A percentile compares a stretch with the other conserved stretches of the same genome.
Evolutionary conservation across 1,140 invertebrate genomes (phyloP).

Genomic region (Zaprionus camerounensis): DNA sequence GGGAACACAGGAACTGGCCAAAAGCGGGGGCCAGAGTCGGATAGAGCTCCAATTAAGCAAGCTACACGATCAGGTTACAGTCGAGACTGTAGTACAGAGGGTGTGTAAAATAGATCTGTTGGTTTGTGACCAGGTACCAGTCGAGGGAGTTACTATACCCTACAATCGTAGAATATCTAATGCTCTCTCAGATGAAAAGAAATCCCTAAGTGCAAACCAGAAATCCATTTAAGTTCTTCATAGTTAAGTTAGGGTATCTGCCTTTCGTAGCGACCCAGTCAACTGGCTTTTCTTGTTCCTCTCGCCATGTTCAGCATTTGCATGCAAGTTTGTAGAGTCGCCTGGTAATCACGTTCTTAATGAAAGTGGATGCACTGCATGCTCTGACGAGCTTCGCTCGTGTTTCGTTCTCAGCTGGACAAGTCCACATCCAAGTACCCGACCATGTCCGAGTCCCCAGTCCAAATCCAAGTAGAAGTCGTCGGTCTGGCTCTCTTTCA

Average conservation of each 20-base stretch:
- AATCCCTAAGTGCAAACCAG: not conserved
- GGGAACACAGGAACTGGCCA: slow-evolving; percentile 39
- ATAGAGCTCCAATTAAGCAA: slow-evolving; percentile 66
- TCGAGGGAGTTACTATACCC: too few species aligned
- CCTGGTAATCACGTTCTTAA: slow-evolving; percentile 80
- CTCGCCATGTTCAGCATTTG: slow-evolving; percentile 57
- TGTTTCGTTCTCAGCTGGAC: slow-evolving; percentile 19
- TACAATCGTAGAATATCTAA: not conserved
- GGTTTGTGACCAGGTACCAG: too few species aligned
- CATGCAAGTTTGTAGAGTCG: slow-evolving; percentile 59
- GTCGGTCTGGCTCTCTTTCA: slow-evolving; percentile 52
- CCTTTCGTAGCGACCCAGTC: not conserved
- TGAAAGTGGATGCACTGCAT: slow-evolving; percentile 68
- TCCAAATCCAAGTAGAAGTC: not conserved
- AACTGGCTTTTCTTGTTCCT: slow-evolving; percentile 12
- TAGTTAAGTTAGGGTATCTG: slow-evolving; percentile 14
- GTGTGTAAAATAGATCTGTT: too few species aligned
- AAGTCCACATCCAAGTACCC: not conserved
- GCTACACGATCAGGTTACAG: slow-evolving; percentile 34
- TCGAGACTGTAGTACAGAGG: too few species aligned
- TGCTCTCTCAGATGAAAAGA: not conserved
- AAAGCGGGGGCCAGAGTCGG: slow-evolving; percentile 26
- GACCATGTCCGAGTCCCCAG: not conserved
- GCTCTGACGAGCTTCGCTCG: slow-evolving; percentile 26
- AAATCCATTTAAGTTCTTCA: too few species aligned